phyloP scores from a whole-genome alignment of 1,140 invertebrate species.

The Pseudomyrmex dendroicus region DNA sequence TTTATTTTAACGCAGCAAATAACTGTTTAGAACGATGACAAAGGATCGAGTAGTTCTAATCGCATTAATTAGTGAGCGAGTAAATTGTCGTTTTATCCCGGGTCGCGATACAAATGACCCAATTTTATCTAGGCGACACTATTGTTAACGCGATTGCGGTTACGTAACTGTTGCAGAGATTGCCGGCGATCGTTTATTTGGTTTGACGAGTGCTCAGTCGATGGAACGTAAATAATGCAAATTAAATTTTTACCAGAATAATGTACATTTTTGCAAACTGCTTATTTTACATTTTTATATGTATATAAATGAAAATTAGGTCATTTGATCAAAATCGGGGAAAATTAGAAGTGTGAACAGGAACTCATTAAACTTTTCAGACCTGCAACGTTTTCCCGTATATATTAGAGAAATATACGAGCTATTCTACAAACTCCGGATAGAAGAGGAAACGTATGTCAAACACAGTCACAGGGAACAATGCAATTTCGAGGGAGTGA shows the following conservation, averaged over 20 bases:
- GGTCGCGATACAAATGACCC: slow-evolving; percentile 76
- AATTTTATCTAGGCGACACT: slow-evolving; percentile 65
- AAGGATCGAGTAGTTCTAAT: slow-evolving; percentile 64
- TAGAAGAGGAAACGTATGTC: slow-evolving; percentile 74
- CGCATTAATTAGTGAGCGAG: slow-evolving; percentile 68
- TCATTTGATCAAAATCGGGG: background rate
- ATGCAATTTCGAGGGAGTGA: slow-evolving; percentile 75
- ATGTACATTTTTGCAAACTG: background rate
- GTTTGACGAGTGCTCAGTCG: slow-evolving; percentile 16
- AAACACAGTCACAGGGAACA: slow-evolving; percentile 61
- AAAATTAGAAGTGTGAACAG: background rate
- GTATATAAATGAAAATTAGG: background rate
- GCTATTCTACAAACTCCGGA: slow-evolving; percentile 26
- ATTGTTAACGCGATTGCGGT: slow-evolving; percentile 61
- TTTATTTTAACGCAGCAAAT: background rate
- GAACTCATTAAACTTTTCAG: slow-evolving; percentile 49
- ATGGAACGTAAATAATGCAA: slow-evolving; percentile 20
- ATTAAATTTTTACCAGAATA: slow-evolving; percentile 6
- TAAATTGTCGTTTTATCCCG: slow-evolving; percentile 61
- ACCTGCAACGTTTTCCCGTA: slow-evolving; percentile 19
- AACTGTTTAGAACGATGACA: slow-evolving; percentile 23
- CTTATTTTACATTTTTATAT: background rate
- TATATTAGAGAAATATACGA: background rate
- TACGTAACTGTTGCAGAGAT: slow-evolving; percentile 51
- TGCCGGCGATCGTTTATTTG: slow-evolving; percentile 34